Evolutionary conservation across 2,113 vertebrate species (phyloP).

Genomic region (Pachypanchax playfairii): DNA sequence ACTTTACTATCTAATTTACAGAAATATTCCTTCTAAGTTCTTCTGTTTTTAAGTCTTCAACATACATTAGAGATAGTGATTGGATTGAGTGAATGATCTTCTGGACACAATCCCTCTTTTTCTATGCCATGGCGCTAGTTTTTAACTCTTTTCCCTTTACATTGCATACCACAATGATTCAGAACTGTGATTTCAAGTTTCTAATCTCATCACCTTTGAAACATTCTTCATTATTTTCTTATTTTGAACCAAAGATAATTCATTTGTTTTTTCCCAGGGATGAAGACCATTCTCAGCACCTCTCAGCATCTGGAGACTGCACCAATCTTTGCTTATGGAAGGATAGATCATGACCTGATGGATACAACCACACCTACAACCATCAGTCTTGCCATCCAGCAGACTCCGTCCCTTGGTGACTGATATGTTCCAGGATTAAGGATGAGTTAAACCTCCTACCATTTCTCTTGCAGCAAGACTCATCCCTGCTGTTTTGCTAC

Average conservation of each 20-base stretch:
- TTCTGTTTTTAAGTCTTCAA: too few species aligned
- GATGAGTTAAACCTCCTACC: background rate
- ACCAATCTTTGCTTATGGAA: constrained; percentile 83
- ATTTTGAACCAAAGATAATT: too few species aligned
- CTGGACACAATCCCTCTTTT: too few species aligned
- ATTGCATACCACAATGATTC: too few species aligned
- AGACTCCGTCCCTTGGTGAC: constrained; percentile 82
- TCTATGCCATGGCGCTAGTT: too few species aligned
- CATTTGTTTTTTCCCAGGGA: constrained; percentile 71
- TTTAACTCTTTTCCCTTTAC: too few species aligned
- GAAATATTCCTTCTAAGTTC: too few species aligned
- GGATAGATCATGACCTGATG: constrained; percentile 81
- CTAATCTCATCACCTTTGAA: background rate
- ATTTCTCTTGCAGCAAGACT: background rate
- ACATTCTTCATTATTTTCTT: background rate
- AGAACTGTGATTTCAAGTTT: background rate
- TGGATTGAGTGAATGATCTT: too few species aligned
- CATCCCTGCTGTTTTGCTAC: background rate
- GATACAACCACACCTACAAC: constrained; percentile 50
- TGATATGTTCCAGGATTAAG: background rate
- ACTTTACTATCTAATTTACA: too few species aligned
- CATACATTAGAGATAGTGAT: too few species aligned
- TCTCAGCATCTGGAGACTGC: constrained; percentile 83
- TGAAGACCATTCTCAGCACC: constrained; percentile 86
- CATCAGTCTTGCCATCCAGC: constrained; percentile 65